Evolutionary conservation across 2,888 invertebrate species (phyloP).

Genomic region (Philhelius pedissequus): DNA sequence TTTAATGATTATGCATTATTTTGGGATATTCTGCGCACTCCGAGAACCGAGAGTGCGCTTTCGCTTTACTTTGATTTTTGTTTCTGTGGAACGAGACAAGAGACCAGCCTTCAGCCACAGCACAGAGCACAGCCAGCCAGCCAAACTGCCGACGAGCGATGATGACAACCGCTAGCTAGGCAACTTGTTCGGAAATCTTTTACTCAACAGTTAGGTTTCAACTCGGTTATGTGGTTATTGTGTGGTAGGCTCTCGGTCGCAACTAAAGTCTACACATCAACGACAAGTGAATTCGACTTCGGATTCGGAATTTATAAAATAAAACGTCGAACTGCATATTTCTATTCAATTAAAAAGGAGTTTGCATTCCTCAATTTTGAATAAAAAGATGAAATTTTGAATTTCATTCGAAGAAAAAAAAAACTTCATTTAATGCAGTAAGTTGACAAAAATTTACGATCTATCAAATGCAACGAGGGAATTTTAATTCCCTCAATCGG

Average conservation of each 20-base stretch:
- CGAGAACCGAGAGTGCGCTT: slow-evolving; percentile 51
- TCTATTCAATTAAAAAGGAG: not conserved
- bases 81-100: slow-evolving; percentile 25
- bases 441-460: not conserved
- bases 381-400: not conserved
- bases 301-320: not conserved
- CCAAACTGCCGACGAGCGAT: not conserved
- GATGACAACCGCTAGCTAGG: slow-evolving; percentile 54
- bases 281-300: slow-evolving; percentile 42
- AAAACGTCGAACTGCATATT: not conserved
- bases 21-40: slow-evolving; percentile 22
- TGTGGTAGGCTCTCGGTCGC: slow-evolving; percentile 32
- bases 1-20: not conserved
- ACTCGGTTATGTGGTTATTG: slow-evolving; percentile 57
- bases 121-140: not conserved
- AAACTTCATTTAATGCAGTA: not conserved
- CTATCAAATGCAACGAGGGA: not conserved
- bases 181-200: slow-evolving; percentile 62
- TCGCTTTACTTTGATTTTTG: slow-evolving; percentile 25
- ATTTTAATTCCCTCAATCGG: not conserved
- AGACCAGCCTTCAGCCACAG: not conserved
- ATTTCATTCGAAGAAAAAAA: not conserved
- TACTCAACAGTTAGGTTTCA: slow-evolving; percentile 67
- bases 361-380: not conserved
- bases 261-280: too few relatives aligned